phyloP scores from a whole-genome alignment of 2,797 vertebrate species.

The Synanceia verrucosa region DNA sequence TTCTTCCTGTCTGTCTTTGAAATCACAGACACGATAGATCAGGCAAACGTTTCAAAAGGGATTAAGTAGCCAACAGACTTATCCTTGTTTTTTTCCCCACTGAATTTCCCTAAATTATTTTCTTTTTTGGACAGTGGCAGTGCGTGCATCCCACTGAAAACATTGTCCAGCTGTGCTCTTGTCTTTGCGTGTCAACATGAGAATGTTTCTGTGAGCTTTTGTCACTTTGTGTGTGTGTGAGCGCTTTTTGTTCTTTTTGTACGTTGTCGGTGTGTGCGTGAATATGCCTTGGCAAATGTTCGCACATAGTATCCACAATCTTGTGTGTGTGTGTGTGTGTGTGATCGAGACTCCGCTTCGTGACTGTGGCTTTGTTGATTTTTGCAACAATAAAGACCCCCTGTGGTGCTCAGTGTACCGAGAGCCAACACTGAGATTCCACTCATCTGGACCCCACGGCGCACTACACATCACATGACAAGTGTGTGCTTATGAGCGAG shows the following conservation, averaged over 20 bases:
- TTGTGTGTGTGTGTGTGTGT: conserved; percentile 11
- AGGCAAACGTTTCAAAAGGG: conserved; percentile 71
- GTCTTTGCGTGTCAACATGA: conserved; percentile 41
- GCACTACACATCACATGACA: conserved; percentile 69
- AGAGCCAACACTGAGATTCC: conserved; percentile 78
- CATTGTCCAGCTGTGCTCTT: conserved; percentile 52
- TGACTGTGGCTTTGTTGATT: conserved; percentile 82
- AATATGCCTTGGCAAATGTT: conserved; percentile 24
- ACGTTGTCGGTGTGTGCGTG: background rate
- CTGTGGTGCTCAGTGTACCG: conserved; percentile 79
- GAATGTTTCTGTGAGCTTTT: conserved; percentile 44
- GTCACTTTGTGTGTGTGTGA: conserved; percentile 25
- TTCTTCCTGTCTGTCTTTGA: conserved; percentile 35
- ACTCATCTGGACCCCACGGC: conserved; percentile 77
- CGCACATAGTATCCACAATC: background rate
- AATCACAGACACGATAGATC: conserved; percentile 65
- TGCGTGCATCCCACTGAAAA: conserved; percentile 29
- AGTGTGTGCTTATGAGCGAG: conserved; percentile 25
- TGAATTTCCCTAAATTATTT: conserved; percentile 70
- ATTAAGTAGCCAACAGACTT: conserved; percentile 71
- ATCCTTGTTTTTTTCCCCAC: conserved; percentile 52
- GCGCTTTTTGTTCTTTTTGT: background rate
- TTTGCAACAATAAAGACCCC: conserved; percentile 77
- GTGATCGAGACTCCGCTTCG: conserved; percentile 65
- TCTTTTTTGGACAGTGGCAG: conserved; percentile 31